These are phyloP conservation scores for Sebastes umbrosus DNA, from an alignment of 2,797 vertebrate species.

Conservation along the genomic window DNA sequence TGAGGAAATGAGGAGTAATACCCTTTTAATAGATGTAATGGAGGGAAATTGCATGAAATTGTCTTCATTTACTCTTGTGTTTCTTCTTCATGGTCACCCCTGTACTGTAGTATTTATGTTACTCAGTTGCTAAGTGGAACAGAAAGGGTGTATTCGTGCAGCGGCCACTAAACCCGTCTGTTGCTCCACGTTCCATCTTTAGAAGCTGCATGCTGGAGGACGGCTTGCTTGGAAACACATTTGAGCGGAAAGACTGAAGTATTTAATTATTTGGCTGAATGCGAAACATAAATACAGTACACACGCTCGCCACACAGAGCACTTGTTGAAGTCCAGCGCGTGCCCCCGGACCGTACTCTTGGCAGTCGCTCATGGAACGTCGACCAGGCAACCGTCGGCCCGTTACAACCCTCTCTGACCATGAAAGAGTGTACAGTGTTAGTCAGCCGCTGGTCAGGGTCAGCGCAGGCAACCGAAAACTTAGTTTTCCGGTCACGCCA, in stretches of 20 bases:
- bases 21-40: conserved; percentile 19
- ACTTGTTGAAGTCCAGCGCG: conserved; percentile 60
- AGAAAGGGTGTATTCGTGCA: conserved; percentile 38
- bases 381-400: conserved; percentile 63
- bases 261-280: conserved; percentile 45
- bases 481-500: conserved; percentile 50
- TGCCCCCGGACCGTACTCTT: conserved; percentile 59
- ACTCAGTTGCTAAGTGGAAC: conserved; percentile 69
- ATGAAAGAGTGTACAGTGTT: conserved; percentile 82
- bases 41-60: conserved; percentile 19
- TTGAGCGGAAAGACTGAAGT: conserved; percentile 77
- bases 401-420: conserved; percentile 66
- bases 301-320: conserved; percentile 44
- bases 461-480: conserved; percentile 51
- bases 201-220: conserved; percentile 58
- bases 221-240: conserved; percentile 40
- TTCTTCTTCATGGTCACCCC: conserved; percentile 9
- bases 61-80: not conserved
- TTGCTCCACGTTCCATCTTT: conserved; percentile 63
- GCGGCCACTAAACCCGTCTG: conserved; percentile 25
- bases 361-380: conserved; percentile 80
- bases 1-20: conserved; percentile 33
- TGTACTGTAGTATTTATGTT: conserved; percentile 42
- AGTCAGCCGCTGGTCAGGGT: conserved; percentile 74
- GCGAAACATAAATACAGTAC: conserved; percentile 36